phyloP scores from a whole-genome alignment of 64 coral and sea anemone species.

The Actinia equina region DNA sequence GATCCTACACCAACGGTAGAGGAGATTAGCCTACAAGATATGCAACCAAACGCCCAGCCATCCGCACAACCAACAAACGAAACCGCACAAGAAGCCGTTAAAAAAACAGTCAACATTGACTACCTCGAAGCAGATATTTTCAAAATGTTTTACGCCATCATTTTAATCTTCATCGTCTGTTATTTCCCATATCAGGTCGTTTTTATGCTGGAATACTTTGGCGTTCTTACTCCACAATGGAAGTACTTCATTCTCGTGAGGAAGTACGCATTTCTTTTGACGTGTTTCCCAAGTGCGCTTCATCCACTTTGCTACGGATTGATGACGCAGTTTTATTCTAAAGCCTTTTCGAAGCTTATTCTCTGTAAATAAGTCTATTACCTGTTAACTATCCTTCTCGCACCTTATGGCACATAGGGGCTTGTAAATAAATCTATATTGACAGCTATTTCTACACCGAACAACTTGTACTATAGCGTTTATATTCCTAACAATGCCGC shows the following conservation, averaged over 20 bases:
- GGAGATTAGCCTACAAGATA: not conserved
- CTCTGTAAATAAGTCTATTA: conserved; percentile 31
- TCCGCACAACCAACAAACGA: not conserved
- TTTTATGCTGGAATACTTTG: conserved; percentile 66
- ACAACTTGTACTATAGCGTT: too few relatives aligned
- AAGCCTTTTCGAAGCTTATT: conserved; percentile 72
- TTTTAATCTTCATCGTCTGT: conserved; percentile 61
- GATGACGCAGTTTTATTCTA: conserved; percentile 85
- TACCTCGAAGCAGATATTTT: conserved; percentile 59
- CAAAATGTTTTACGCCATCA: conserved; percentile 73
- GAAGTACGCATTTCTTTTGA: conserved; percentile 24
- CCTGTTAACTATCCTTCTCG: too few relatives aligned
- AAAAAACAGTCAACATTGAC: conserved; percentile 12
- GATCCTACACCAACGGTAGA: conserved; percentile 5
- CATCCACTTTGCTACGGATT: conserved; percentile 87
- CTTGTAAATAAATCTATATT: too few relatives aligned
- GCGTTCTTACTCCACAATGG: conserved; percentile 13
- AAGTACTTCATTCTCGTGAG: conserved; percentile 27
- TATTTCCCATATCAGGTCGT: conserved; percentile 74
- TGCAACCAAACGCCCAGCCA: not conserved
- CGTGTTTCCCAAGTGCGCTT: conserved; percentile 61
- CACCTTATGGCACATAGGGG: too few relatives aligned
- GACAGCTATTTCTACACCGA: too few relatives aligned
- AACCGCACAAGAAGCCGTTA: conserved; percentile 18
- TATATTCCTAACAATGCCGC: too few relatives aligned